Base-by-base conservation (phyloP, 2,888 invertebrate species). In the Cryptophagus acutangulus region DNA sequence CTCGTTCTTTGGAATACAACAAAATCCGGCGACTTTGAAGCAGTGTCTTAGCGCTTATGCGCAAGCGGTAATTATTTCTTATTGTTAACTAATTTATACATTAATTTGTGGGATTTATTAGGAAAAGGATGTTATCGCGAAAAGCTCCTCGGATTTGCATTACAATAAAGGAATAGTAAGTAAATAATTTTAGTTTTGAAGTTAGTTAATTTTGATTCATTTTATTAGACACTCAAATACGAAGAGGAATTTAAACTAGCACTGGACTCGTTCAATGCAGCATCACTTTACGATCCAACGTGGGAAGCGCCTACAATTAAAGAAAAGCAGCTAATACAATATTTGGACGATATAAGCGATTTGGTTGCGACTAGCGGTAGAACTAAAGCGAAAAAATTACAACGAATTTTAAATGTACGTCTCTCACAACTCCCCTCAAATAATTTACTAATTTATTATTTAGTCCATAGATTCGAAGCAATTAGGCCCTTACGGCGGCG, bases 81-180 rank as follows among this genome's bases (percentile, higher is more conserved):
- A 10, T 14, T n/a, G 16, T 10, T 8, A 33, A 17, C 2, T 10
- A 38, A 18, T 5, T 20, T 4, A 17, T 14, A 20, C n/a, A 13
- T 34, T 10, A 39, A 39, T 28, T 6, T 26, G 24, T 39, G 8
- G 31, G 50, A 43, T 48, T 48, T 46, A 63, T 16, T 61, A 82
- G 81, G 82, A 82, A 63, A 79, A 78, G 63, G 81, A 89, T 62
- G 72, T 80, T 0, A 71, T 82, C 2, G 82, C 87, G 1, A 78
- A 73, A 59, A 81, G 79, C 45, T 84, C 83, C 52, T 81, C 88
- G 0, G 88, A 90, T 69, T 73, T 91, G 31, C 84, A 86, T 70
- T 89, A 83, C 62, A 91, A 91, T 68, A 84, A 84, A 72, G 87
- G 83, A 42, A 78, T 85, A 61, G 89, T 90, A 71, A 79, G 82